Base-by-base conservation (phyloP, 2,113 vertebrate genomes). In the Callithrix jacchus region DNA sequence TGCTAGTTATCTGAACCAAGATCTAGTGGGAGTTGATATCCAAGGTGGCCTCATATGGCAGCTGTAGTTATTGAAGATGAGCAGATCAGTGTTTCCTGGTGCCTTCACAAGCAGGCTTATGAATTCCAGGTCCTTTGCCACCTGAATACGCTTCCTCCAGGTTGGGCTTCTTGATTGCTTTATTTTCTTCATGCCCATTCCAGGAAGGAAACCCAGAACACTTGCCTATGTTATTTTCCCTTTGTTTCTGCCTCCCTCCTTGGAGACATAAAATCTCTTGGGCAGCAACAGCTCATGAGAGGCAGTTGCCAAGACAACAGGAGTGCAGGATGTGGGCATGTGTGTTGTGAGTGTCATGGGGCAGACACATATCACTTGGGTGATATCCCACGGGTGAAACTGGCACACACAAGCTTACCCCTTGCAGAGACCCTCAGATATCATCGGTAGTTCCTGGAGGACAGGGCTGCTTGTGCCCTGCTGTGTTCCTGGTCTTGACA, bases 241-340 rank as follows among this genome's bases (percentile, higher is more conserved):
- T 32, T 47, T 77, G 76, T 77, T 80, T 91, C 52, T 73, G n/a
- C 52, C 40, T 95, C n/a, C 56, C 58, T 95, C 92, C 77, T 92
- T 94, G 27, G 93, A 56, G 88, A 95, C 77, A 85, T 81, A 92
- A 95, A 91, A 66, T 84, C 89, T 94, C 85, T 17, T n/a, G 4
- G 66, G 81, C 42, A 42, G 71, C 71, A 64, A 8, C 58, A n/a
- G 40, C 90, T 95, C 90, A 27, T 2, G 0, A 90, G 95, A 92
- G 27, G 35, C 40, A 23, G 27, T 91, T 88, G 76, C 64, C 30
- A 30, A 66, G 76, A 54, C 88, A 96, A 66, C 56, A 18, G 1
- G 7, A 32, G 9, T 20, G 25, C 1, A 1, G 47, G n/a, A 25
- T n/a, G 11, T 56, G 45, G 70, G 42, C 45, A 32, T 32, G 6